phyloP scores from a whole-genome alignment of 2,888 invertebrate species.

The Baccha elongata region DNA sequence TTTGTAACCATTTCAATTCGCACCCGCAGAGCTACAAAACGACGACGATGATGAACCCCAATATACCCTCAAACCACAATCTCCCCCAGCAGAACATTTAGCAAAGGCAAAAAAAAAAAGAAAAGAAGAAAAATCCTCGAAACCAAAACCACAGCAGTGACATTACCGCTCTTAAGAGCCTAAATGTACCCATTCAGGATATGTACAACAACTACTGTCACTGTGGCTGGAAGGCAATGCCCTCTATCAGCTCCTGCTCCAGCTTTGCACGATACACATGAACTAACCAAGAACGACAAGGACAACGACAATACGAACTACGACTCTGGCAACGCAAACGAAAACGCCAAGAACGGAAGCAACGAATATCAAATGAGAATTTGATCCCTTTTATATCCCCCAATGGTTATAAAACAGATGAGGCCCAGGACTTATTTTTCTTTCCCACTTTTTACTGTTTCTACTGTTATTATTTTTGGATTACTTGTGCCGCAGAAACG shows the following conservation, averaged over 20 bases:
- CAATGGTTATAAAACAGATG: slow-evolving; percentile 73
- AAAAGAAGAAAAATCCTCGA: slow-evolving; percentile 34
- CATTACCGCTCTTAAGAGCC: slow-evolving; percentile 71
- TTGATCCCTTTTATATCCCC: slow-evolving; percentile 73
- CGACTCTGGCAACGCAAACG: slow-evolving; percentile 5
- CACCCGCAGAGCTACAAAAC: slow-evolving; percentile 63
- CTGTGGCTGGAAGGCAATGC: slow-evolving; percentile 53
- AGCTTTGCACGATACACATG: slow-evolving; percentile 28
- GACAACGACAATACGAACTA: not conserved
- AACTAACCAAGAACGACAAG: slow-evolving; percentile 44
- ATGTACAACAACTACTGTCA: slow-evolving; percentile 43
- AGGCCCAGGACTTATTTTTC: slow-evolving; percentile 68
- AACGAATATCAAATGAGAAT: slow-evolving; percentile 73
- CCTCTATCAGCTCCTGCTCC: slow-evolving; percentile 23
- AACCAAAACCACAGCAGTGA: slow-evolving; percentile 72
- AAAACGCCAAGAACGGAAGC: slow-evolving; percentile 43
- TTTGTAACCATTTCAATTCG: slow-evolving; percentile 70
- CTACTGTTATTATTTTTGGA: slow-evolving; percentile 68
- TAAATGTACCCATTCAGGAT: slow-evolving; percentile 70
- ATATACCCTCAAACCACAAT: not conserved
- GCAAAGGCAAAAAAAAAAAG: slow-evolving; percentile 3
- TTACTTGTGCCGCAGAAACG: slow-evolving; percentile 67
- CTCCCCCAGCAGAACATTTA: slow-evolving; percentile 43
- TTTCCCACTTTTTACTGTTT: slow-evolving; percentile 50
- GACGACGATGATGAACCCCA: slow-evolving; percentile 26